Percentiles rank a stretch among this genome's conserved stretches.
phyloP scores from a whole-genome alignment of 1,140 invertebrate species.

The Drosophila ananassae region DNA sequence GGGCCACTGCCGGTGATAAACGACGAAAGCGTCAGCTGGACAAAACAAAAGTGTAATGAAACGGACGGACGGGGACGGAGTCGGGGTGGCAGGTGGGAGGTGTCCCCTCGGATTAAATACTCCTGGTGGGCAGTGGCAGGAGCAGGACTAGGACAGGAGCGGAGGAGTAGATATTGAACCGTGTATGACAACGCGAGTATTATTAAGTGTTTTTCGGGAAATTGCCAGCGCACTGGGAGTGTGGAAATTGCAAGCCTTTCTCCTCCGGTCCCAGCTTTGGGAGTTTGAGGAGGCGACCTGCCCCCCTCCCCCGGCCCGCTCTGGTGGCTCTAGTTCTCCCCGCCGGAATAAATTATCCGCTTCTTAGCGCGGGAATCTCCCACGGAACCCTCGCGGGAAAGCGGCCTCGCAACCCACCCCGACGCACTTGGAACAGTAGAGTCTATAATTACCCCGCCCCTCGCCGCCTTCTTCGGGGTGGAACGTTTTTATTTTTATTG shows the following conservation, averaged over 20 bases:
- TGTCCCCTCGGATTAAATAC: too few relatives aligned
- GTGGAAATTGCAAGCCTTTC: neutral
- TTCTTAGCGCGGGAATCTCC: conserved; percentile 35
- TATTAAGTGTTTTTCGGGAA: too few relatives aligned
- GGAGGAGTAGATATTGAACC: too few relatives aligned
- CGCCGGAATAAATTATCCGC: conserved; percentile 48
- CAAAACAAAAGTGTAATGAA: conserved; percentile 25
- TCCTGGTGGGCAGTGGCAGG: too few relatives aligned
- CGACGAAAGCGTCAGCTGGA: conserved; percentile 43
- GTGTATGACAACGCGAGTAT: too few relatives aligned
- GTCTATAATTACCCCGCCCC: conserved; percentile 35
- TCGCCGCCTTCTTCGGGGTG: conserved; percentile 13
- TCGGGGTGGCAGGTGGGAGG: too few relatives aligned
- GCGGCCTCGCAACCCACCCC: conserved; percentile 11
- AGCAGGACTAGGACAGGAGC: too few relatives aligned
- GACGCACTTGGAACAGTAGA: too few relatives aligned
- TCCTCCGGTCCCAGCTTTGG: neutral
- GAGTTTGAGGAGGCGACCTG: neutral
- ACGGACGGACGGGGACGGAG: too few relatives aligned
- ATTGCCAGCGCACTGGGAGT: too few relatives aligned
- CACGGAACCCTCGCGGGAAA: conserved; percentile 33
- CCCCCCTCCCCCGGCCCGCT: neutral
- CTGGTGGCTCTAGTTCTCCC: conserved; percentile 33
- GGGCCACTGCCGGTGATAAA: conserved; percentile 28
- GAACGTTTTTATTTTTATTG: conserved; percentile 39